Conservation (phyloP, 2,113 vertebrate species). For the Melanerpes formicivorus region DNA sequence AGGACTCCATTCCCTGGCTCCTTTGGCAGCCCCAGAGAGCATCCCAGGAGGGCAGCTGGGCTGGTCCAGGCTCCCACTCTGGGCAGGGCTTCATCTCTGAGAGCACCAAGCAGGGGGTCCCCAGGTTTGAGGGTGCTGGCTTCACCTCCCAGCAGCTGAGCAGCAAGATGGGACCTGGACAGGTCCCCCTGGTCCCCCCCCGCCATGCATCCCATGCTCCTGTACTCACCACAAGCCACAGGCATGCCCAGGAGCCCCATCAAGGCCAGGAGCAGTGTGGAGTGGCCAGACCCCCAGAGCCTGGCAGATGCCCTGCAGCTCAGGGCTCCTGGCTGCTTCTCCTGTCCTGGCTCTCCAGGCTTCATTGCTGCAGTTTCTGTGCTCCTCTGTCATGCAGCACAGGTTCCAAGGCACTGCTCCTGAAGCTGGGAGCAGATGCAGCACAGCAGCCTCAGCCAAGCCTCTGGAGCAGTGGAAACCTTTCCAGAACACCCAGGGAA, state of each 20-base stretch:
- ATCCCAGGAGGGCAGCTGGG: neutral
- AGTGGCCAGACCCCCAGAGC: fast-evolving
- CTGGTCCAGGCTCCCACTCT: neutral
- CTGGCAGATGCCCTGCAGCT: fast-evolving
- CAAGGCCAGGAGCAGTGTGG: neutral
- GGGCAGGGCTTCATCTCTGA: neutral
- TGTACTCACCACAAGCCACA: neutral
- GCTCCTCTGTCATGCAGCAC: fast-evolving
- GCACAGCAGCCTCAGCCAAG: neutral
- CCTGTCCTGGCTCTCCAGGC: neutral
- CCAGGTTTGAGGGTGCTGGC: neutral
- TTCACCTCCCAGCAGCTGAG: neutral
- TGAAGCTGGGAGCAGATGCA: constrained; percentile 9
- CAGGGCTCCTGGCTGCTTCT: neutral
- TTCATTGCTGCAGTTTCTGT: neutral
- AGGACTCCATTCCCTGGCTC: neutral
- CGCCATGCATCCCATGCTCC: fast-evolving
- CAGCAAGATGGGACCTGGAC: neutral
- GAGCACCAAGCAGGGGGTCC: neutral
- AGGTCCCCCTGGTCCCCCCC: neutral
- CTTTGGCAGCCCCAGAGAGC: neutral
- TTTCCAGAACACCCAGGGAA: neutral
- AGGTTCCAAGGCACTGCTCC: neutral
- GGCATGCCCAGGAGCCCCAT: constrained; percentile 9
- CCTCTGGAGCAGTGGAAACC: neutral